A percentile compares a stretch with the other conserved stretches of the same genome.
Conservation (phyloP, 2,888 invertebrate genomes). For the Cerceris rybyensis region DNA sequence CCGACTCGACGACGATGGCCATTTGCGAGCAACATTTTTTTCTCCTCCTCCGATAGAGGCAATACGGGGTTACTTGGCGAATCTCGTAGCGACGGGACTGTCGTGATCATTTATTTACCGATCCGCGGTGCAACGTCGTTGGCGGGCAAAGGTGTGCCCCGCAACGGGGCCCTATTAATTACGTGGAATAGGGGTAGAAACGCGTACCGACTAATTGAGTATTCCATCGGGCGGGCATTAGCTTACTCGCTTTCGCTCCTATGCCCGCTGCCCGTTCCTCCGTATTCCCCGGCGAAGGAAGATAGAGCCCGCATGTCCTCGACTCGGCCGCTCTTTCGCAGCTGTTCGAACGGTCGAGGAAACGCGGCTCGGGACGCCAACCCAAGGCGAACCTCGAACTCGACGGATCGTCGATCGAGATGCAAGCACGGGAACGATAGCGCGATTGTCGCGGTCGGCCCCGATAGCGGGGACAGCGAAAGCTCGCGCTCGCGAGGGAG, state of each 20-base stretch:
- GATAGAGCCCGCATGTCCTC: conserved; percentile 74
- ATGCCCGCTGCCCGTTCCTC: conserved; percentile 20
- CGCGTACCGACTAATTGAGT: conserved; percentile 58
- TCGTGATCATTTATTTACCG: conserved; percentile 49
- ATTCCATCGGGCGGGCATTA: conserved; percentile 49
- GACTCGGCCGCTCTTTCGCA: conserved; percentile 61
- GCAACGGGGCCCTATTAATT: conserved; percentile 62
- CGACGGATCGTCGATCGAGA: conserved; percentile 2
- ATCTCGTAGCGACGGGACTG: not conserved
- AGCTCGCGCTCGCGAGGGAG: conserved; percentile 1
- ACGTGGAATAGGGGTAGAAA: conserved; percentile 57
- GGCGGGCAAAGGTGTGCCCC: conserved; percentile 43
- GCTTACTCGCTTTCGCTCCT: conserved; percentile 18
- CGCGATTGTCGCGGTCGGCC: conserved; percentile 42
- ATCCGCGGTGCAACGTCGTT: conserved; percentile 37
- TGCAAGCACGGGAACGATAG: conserved; percentile 31
- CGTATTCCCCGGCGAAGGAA: conserved; percentile 34
- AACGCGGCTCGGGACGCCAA: conserved; percentile 26
- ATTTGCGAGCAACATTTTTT: too few relatives aligned
- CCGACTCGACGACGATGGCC: too few relatives aligned
- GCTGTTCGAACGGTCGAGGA: conserved; percentile 68
- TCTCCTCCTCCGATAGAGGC: not conserved
- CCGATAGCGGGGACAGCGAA: not conserved
- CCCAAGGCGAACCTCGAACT: too few relatives aligned
- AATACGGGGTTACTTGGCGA: not conserved